Conservation (phyloP, 2,888 invertebrate species). For the Drosophila lacicola region DNA sequence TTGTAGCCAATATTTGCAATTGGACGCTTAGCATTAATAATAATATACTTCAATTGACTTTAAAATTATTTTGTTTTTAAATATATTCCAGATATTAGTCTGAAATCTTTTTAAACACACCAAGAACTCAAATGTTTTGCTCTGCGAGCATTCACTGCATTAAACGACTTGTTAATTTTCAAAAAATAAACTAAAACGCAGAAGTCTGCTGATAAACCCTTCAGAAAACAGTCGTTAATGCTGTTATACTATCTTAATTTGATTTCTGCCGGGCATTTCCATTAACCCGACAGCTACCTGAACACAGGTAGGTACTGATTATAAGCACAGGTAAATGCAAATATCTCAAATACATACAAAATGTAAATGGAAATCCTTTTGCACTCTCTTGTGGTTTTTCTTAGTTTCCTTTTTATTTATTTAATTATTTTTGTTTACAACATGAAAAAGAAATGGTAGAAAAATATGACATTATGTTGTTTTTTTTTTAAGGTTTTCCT, state of each 20-base stretch:
- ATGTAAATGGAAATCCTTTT: conserved; percentile 1
- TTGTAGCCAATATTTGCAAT: too few relatives aligned
- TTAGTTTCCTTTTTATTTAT: conserved; percentile 25
- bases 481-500: conserved; percentile 40
- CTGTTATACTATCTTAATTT: neutral
- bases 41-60: too few relatives aligned
- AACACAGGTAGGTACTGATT: conserved; percentile 1
- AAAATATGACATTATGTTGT: conserved; percentile 72
- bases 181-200: neutral
- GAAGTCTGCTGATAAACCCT: conserved; percentile 1
- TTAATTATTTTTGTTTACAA: conserved; percentile 63
- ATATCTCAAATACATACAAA: neutral
- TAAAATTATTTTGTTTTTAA: too few relatives aligned
- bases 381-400: conserved; percentile 33
- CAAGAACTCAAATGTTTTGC: too few relatives aligned
- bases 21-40: too few relatives aligned
- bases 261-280: conserved; percentile 5
- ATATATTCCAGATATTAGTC: too few relatives aligned
- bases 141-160: neutral
- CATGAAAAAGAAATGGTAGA: conserved; percentile 80
- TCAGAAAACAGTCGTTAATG: neutral
- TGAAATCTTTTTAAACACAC: too few relatives aligned
- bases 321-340: conserved; percentile 2
- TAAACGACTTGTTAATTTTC: neutral
- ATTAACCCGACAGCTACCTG: conserved; percentile 12